phyloP scores from a whole-genome alignment of 2,113 vertebrate genomes.

The Recurvirostra avosetta region DNA sequence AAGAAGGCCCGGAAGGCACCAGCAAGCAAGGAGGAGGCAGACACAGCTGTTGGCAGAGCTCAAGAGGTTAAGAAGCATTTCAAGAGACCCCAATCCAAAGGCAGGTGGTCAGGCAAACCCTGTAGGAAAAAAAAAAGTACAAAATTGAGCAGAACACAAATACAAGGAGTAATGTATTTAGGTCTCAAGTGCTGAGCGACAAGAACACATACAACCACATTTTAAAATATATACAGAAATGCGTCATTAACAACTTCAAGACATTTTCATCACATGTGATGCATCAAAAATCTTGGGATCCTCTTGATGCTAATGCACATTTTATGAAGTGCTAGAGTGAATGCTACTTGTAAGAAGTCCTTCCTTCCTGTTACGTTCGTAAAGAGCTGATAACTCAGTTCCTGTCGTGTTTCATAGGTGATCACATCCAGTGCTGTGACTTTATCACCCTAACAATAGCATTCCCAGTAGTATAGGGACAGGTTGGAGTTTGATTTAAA shows the following conservation, averaged over 20 bases:
- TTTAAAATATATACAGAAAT: background rate
- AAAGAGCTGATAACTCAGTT: background rate
- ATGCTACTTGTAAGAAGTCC: background rate
- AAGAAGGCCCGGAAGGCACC: background rate
- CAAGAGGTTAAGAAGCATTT: background rate
- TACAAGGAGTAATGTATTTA: background rate
- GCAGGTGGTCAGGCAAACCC: background rate
- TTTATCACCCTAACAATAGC: background rate
- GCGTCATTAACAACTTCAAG: background rate
- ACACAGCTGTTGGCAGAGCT: background rate
- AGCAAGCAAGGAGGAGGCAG: background rate
- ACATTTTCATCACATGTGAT: background rate
- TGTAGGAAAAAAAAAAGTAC: background rate
- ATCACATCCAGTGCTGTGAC: background rate
- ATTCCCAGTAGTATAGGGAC: background rate
- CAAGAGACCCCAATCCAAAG: background rate
- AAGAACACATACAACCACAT: background rate
- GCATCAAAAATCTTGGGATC: background rate
- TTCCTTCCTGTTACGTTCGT: background rate
- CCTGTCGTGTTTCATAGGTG: background rate
- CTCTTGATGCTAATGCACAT: background rate
- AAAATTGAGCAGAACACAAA: background rate
- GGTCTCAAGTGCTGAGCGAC: background rate
- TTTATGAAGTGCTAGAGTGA: background rate
- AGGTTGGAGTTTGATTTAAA: background rate